These are phyloP conservation scores for Serinus canaria DNA, from an alignment of 2,113 vertebrate genomes.

Conservation along the genomic window DNA sequence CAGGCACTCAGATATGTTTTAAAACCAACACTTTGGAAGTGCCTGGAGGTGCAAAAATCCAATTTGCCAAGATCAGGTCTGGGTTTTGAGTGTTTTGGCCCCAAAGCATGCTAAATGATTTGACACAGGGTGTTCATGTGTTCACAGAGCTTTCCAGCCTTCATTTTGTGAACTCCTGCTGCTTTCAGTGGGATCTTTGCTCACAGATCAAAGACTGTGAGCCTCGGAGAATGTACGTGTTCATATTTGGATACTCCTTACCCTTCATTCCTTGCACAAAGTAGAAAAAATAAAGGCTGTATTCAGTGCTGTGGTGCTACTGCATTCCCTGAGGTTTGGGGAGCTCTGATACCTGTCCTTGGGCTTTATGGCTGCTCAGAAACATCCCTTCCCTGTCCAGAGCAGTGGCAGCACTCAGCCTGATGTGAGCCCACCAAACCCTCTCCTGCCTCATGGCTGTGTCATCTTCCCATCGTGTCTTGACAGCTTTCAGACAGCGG, in stretches of 20 bases:
- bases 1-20: neutral
- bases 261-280: conserved; percentile 33
- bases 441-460: neutral
- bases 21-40: neutral
- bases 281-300: neutral
- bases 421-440: neutral
- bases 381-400: neutral
- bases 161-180: conserved; percentile 18
- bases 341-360: neutral
- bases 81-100: neutral
- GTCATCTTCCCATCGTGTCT: neutral
- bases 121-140: neutral
- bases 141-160: neutral
- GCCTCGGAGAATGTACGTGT: neutral
- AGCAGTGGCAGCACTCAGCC: neutral
- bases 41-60: neutral
- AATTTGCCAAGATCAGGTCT: neutral
- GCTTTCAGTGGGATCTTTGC: conserved; percentile 2
- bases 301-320: neutral
- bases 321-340: neutral
- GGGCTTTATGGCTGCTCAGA: neutral
- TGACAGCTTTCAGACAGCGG: neutral
- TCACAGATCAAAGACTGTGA: conserved; percentile 6
- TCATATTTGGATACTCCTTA: neutral
- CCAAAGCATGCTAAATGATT: neutral